Evolutionary conservation across 1,140 invertebrate genomes (phyloP).

Genomic region (Pectinophora gossypiella): DNA sequence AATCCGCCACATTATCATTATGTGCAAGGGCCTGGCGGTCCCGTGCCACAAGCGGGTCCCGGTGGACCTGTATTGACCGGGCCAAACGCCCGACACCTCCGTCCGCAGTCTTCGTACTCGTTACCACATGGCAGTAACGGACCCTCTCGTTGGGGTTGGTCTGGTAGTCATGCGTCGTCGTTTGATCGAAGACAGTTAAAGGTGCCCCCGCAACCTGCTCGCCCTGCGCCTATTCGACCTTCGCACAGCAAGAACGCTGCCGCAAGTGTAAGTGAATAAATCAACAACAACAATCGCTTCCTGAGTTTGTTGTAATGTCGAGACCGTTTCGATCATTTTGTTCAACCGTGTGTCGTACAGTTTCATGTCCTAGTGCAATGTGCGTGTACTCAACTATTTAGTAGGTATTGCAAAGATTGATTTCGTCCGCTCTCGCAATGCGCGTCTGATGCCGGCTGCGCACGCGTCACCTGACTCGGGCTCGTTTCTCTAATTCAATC

Average conservation of each 20-base stretch:
- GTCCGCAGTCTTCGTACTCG: slow-evolving; percentile 65
- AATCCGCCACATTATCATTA: slow-evolving; percentile 66
- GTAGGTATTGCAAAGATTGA: slow-evolving; percentile 30
- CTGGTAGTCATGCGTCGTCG: slow-evolving; percentile 60
- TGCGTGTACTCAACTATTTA: slow-evolving; percentile 25
- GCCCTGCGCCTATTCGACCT: slow-evolving; percentile 63
- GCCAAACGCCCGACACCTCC: slow-evolving; percentile 44
- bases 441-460: slow-evolving; percentile 52
- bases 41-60: slow-evolving; percentile 42
- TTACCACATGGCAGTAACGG: slow-evolving; percentile 60
- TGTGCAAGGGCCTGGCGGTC: slow-evolving; percentile 44
- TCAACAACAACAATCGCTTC: not conserved
- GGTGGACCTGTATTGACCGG: slow-evolving; percentile 47
- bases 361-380: slow-evolving; percentile 30
- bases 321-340: too few species aligned
- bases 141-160: slow-evolving; percentile 59
- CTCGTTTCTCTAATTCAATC: slow-evolving; percentile 33
- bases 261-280: slow-evolving; percentile 49
- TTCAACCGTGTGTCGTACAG: too few species aligned
- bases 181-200: slow-evolving; percentile 66
- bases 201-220: slow-evolving; percentile 62
- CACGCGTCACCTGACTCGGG: slow-evolving; percentile 43
- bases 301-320: not conserved
- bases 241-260: slow-evolving; percentile 43
- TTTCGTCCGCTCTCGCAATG: slow-evolving; percentile 55